Conservation (phyloP, 2,888 invertebrate species). For the Megalurothrips usitatus region DNA sequence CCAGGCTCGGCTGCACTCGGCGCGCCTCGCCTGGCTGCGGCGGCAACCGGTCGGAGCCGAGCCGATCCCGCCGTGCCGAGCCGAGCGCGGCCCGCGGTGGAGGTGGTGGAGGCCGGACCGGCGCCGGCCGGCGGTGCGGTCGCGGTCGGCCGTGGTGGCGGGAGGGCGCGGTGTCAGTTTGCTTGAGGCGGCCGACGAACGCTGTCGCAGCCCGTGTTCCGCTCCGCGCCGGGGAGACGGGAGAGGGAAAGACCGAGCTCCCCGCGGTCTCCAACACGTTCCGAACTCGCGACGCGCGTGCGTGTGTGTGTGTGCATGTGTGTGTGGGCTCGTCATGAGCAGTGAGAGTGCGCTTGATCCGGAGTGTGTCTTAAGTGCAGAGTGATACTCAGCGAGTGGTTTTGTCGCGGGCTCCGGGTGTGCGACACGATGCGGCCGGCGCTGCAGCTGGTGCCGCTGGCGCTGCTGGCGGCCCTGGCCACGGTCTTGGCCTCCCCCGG, state of each 20-base stretch:
- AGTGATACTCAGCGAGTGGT: background rate
- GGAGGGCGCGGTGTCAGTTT: background rate
- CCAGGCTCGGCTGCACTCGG: background rate
- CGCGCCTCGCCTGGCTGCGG: background rate
- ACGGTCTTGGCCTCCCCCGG: background rate
- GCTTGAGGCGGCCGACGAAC: background rate
- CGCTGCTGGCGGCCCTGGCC: background rate
- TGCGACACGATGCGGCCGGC: background rate
- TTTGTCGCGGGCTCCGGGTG: background rate
- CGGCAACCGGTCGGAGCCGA: background rate
- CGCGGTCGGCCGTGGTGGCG: background rate
- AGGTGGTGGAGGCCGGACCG: background rate
- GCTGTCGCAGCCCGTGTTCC: background rate
- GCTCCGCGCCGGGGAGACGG: background rate
- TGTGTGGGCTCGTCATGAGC: background rate
- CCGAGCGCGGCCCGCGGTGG: background rate
- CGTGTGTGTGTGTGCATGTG: background rate
- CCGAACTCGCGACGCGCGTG: background rate
- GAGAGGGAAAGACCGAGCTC: too few species aligned
- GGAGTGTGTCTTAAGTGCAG: background rate
- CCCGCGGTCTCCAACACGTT: too few species aligned
- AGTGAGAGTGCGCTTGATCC: background rate
- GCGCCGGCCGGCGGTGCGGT: background rate
- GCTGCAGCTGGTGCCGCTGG: background rate
- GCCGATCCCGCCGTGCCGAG: background rate